Percentiles rank a stretch among this genome's conserved stretches.
These are phyloP conservation scores for Bothrops jararaca DNA, from an alignment of 2,113 vertebrate species.

Conservation along the genomic window DNA sequence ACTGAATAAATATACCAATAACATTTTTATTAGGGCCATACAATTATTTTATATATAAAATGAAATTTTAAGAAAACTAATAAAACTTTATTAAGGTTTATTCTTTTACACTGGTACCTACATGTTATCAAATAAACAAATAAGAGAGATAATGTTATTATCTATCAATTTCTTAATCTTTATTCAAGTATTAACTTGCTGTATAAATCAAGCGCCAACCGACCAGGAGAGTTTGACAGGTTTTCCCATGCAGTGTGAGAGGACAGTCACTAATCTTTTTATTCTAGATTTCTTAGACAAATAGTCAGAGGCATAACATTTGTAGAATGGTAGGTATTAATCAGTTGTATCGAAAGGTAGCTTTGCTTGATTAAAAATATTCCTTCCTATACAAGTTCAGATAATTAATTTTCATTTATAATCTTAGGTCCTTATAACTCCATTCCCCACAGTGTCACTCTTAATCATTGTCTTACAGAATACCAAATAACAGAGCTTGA, in stretches of 20 bases:
- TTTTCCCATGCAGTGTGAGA: not conserved
- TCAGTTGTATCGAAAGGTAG: not conserved
- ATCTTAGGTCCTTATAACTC: not conserved
- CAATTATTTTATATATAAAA: not conserved
- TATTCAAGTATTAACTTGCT: slow-evolving; percentile 24
- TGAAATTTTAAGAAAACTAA: not conserved
- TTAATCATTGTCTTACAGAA: not conserved
- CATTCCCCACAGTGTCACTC: not conserved
- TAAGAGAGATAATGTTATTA: not conserved
- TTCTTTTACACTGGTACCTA: not conserved
- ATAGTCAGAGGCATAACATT: not conserved
- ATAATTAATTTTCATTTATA: not conserved
- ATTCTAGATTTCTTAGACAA: not conserved
- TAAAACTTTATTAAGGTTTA: not conserved
- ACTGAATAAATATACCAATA: not conserved
- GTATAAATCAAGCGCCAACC: not conserved
- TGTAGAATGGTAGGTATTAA: not conserved
- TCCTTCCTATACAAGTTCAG: not conserved
- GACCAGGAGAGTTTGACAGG: not conserved
- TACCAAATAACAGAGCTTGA: not conserved
- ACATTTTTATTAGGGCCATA: not conserved
- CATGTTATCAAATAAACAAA: not conserved
- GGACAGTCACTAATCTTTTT: not conserved
- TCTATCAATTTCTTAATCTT: not conserved
- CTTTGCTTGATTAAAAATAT: not conserved